Conservation (phyloP, 2,888 invertebrate genomes). For the Drosophila subsilvestris region DNA sequence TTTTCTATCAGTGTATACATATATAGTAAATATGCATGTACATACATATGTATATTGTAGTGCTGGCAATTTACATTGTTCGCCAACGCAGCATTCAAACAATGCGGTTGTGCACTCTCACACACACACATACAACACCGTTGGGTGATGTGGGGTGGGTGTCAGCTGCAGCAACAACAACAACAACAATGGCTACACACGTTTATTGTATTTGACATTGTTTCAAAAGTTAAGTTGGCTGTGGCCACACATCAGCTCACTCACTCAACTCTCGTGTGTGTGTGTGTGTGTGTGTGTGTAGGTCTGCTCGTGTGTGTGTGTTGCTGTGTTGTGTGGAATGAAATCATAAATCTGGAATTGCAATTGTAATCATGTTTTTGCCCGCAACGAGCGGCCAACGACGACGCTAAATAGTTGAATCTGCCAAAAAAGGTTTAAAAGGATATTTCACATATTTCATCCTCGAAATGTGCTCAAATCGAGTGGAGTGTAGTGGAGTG, state of each 20-base stretch:
- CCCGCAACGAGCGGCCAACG: conserved; percentile 3
- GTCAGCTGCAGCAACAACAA: conserved; percentile 47
- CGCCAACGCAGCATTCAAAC: conserved; percentile 57
- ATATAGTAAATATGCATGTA: not conserved
- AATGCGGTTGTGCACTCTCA: conserved; percentile 55
- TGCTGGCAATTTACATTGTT: conserved; percentile 65
- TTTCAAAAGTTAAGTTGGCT: conserved; percentile 73
- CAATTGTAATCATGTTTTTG: conserved; percentile 43
- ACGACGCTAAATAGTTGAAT: conserved; percentile 13
- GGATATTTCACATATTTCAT: not conserved
- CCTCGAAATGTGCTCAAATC: too few species aligned
- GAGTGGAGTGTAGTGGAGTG: too few species aligned
- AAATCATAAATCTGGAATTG: conserved; percentile 55
- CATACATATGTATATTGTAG: conserved; percentile 33
- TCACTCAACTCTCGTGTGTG: conserved; percentile 39
- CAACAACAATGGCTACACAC: conserved; percentile 59
- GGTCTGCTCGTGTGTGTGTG: conserved; percentile 3
- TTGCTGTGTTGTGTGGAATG: conserved; percentile 30
- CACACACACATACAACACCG: not conserved
- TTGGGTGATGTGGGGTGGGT: conserved; percentile 12
- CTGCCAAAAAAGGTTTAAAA: not conserved
- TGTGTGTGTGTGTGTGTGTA: conserved; percentile 9
- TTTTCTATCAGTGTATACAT: too few species aligned
- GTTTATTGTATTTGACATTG: conserved; percentile 71
- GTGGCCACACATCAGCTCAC: conserved; percentile 65